A percentile compares a stretch with the other conserved stretches of the same genome.
Conservation (phyloP, 2,113 vertebrate species). For the Aplodontia rufa region DNA sequence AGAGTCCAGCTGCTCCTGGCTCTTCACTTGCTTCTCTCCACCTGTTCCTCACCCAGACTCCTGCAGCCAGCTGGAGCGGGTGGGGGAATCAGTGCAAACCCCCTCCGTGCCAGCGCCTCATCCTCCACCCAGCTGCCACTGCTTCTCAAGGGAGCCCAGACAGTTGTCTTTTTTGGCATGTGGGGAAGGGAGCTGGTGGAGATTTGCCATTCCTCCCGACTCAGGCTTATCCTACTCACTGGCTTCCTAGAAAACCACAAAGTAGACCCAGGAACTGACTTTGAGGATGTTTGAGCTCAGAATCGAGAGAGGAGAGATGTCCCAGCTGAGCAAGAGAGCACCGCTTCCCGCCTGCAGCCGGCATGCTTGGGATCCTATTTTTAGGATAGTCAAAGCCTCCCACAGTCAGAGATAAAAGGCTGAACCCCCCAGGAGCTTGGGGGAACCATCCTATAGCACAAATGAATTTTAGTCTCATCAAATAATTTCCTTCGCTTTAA, state of each 20-base stretch:
- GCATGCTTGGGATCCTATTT: not conserved
- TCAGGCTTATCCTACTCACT: not conserved
- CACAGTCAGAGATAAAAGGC: not conserved
- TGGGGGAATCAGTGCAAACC: not conserved
- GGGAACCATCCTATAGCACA: not conserved
- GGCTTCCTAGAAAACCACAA: not conserved
- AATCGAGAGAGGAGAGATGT: not conserved
- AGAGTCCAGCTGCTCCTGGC: constrained; percentile 48
- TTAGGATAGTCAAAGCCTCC: not conserved
- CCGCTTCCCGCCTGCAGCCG: not conserved
- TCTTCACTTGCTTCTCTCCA: not conserved
- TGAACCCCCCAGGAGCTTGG: not conserved
- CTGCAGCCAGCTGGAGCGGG: not conserved
- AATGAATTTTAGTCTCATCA: not conserved
- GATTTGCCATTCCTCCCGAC: not conserved
- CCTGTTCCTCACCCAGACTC: not conserved
- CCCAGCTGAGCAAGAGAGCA: not conserved
- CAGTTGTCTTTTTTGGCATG: constrained; percentile 49
- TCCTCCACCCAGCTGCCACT: constrained; percentile 51
- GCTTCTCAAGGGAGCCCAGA: not conserved
- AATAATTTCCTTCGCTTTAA: constrained; percentile 46
- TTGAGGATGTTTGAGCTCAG: constrained; percentile 17
- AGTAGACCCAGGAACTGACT: not conserved
- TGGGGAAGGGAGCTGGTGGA: not conserved
- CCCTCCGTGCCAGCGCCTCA: not conserved